phyloP scores from a whole-genome alignment of 2,797 vertebrate species.

The Diplodus puntazzo region DNA sequence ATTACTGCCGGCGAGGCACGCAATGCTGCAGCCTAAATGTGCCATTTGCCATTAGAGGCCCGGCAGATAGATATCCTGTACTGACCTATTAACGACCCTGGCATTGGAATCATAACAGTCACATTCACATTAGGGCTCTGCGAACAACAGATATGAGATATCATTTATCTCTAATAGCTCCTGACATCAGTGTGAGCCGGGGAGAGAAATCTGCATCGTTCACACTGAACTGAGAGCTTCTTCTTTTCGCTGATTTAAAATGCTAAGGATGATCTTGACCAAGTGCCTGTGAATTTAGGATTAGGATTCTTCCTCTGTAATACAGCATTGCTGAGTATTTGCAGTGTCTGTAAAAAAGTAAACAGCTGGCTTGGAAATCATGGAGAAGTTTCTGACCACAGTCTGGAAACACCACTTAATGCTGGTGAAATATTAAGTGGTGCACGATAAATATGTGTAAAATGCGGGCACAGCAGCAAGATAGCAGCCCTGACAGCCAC shows the following conservation, averaged over 20 bases:
- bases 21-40: slow-evolving; percentile 23
- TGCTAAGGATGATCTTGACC: slow-evolving; percentile 12
- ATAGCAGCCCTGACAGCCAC: background rate
- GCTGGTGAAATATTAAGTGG: background rate
- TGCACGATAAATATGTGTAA: background rate
- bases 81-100: slow-evolving; percentile 12
- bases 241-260: slow-evolving; percentile 34
- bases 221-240: background rate
- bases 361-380: background rate
- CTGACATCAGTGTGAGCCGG: background rate
- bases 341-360: background rate
- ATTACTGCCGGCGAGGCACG: slow-evolving; percentile 46
- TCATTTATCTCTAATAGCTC: background rate
- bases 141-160: background rate
- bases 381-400: background rate
- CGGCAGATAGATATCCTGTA: slow-evolving; percentile 18
- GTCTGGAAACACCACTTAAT: slow-evolving; percentile 14
- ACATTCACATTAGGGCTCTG: background rate
- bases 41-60: slow-evolving; percentile 14
- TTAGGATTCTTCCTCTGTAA: background rate
- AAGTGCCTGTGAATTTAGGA: slow-evolving; percentile 41
- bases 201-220: background rate
- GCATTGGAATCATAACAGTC: background rate
- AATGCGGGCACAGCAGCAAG: slow-evolving; percentile 9
- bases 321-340: background rate